Percentiles rank a stretch among this genome's conserved stretches.
Evolutionary conservation across 2,888 invertebrate genomes (phyloP).

Genomic region (Mythimna loreyi): DNA sequence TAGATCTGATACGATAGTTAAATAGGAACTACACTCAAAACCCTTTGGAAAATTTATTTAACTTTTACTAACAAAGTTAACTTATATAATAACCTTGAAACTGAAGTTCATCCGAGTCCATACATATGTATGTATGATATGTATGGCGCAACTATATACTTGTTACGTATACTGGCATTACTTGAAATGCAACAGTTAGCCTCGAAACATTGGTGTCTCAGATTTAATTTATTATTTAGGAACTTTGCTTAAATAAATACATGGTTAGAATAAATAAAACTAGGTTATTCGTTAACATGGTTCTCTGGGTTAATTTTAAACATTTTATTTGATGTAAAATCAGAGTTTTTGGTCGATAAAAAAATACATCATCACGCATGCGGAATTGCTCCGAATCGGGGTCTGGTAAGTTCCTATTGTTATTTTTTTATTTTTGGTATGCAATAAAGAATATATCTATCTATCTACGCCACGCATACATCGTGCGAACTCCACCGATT

Average conservation of each 20-base stretch:
- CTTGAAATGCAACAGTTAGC: constrained; percentile 39
- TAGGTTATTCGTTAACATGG: neutral
- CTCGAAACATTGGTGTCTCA: constrained; percentile 20
- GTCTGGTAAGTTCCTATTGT: too few species aligned
- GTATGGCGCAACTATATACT: constrained; percentile 44
- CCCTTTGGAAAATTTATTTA: neutral
- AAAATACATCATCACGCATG: too few species aligned
- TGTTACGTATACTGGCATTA: constrained; percentile 39
- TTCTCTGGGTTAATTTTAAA: too few species aligned
- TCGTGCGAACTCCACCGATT: too few species aligned
- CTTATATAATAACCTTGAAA: constrained; percentile 35
- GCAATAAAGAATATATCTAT: too few species aligned
- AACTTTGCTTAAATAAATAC: neutral
- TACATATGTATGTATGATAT: constrained; percentile 8
- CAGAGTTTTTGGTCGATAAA: too few species aligned
- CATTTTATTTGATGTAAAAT: too few species aligned
- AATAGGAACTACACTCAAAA: neutral
- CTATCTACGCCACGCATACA: too few species aligned
- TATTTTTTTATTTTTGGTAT: too few species aligned
- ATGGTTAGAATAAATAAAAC: constrained; percentile 15
- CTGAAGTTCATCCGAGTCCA: constrained; percentile 26
- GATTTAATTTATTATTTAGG: constrained; percentile 22
- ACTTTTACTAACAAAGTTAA: neutral
- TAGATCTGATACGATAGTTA: neutral
- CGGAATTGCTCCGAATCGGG: too few species aligned